Base-by-base conservation (phyloP, 2,797 vertebrate genomes). In the Lutjanus campechanus region DNA sequence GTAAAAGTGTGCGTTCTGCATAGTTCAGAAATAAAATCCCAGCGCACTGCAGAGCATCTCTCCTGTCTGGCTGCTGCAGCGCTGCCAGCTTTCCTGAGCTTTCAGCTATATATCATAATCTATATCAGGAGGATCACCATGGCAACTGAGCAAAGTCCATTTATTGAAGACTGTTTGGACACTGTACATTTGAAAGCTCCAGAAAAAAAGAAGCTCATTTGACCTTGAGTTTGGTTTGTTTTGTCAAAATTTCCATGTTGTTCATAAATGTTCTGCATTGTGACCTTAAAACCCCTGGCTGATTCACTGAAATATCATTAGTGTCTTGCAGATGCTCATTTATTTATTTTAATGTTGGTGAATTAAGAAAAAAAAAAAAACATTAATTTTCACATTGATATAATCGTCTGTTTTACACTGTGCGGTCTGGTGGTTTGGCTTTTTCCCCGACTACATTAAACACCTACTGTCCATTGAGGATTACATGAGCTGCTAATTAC, bases 401-500 rank as follows among this genome's bases (percentile, higher is more conserved):
- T 29, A 19, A 4, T 68, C 13, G 29, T 36, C 29, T 70, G 55
- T 61, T 41, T 8, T 12, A 29, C 17, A 29, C 41, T 12, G 68
- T 12, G 1, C 59, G 1, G 8, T 76, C 16, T 55, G 19, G 16
- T 25, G 64, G 54, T 88, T 70, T 81, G 59, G 20, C 65, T 47
- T 2, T 0, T 53, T 56, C 56, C 58, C 61, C 5, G 10, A 49
- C 19, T 20, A 15, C 44, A 25, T 60, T 73, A 63, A 81, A 76
- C 66, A 79, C 59, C 46, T 73, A 46, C 16, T 43, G 67, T 72
- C 60, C 0, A 10, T 7, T 7, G 65, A 84, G 59, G 54, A 77
- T 74, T 73, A 83, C 62, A 77, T 63, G 61, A 83, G 81, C 79
- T 66, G 70, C 56, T 85, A 79, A 81, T 81, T 36, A 53, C 58